Evolutionary conservation across 2,888 invertebrate genomes (phyloP), one percentile per base, ranked within the genome.

Genomic region (Dasysyrphus albostriatus): DNA sequence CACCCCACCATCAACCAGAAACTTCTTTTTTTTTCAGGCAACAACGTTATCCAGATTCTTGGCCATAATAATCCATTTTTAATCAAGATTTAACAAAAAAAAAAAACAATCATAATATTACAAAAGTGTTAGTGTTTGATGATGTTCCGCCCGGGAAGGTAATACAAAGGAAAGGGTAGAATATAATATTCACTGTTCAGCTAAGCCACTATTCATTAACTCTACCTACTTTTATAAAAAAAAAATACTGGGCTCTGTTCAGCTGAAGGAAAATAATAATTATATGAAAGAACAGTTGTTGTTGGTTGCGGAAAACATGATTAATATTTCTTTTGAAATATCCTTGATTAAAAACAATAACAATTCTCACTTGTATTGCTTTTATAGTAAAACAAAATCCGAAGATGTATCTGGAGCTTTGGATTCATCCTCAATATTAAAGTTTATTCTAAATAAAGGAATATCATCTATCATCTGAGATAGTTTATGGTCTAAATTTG

Each of bases 101-200:
- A 12, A 49, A 77, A 76, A 70, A 69, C 78, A 78, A 84, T 80
- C 67, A 51, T 73, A 85, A 81, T 85, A 80, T 77, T 69, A 73
- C 73, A 73, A 77, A 69, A 81, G 81, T 80, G 72, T 84, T 76
- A 80, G 80, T 84, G 80, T 84, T 84, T 85, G 74, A 85, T 78
- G 51, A 61, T 74, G 73, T 81, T 47, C 29, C 0, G 14, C 32
- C 42, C 0, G n/a, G 42, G 44, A 8, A 16, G 47, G 39, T 29
- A 32, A n/a, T 0, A 14, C 54, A 54, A 32, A 54, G 39, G 5
- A 54, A 44, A 34, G 16, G 61, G 49, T 34, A 47, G 37, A 74
- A 39, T 24, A 16, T 14, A 19, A 61, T 54, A 37, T 49, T 29
- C 49, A 24, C n/a, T 67, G 16, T 67, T 49, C 34, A 67, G 49